Conservation (phyloP, 2,888 invertebrate species). For the Pachydiplax longipennis region DNA sequence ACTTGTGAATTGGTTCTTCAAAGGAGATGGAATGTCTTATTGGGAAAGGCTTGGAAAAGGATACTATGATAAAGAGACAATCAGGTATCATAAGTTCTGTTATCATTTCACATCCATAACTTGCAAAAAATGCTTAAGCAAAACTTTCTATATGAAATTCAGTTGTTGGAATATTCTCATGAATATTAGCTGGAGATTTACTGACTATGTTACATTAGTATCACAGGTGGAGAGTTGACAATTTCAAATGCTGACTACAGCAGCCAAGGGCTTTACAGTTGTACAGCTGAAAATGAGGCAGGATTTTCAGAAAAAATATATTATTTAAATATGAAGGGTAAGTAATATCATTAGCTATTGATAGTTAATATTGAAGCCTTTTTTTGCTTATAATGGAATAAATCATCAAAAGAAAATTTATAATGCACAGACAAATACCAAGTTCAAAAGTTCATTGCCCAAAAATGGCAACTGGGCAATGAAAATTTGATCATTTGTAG, state of each 20-base stretch:
- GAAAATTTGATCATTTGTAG: too few relatives aligned
- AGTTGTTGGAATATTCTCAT: constrained; percentile 49
- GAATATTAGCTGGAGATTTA: constrained; percentile 58
- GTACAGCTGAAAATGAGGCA: constrained; percentile 66
- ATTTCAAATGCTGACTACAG: constrained; percentile 60
- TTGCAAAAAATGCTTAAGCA: not conserved
- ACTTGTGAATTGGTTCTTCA: constrained; percentile 2
- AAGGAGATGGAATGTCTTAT: not conserved
- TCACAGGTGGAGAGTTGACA: constrained; percentile 55
- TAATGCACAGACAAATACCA: too few relatives aligned
- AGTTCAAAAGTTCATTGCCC: too few relatives aligned
- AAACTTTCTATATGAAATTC: not conserved
- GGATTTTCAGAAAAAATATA: constrained; percentile 62
- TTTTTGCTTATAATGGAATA: too few relatives aligned
- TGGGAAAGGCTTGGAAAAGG: constrained; percentile 11
- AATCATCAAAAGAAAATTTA: too few relatives aligned
- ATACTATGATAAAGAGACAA: not conserved
- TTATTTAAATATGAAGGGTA: constrained; percentile 61
- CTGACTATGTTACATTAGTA: constrained; percentile 1
- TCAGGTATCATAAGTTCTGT: not conserved
- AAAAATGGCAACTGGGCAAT: not conserved
- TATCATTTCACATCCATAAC: not conserved
- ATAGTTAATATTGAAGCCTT: too few relatives aligned
- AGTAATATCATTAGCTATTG: constrained; percentile 45
- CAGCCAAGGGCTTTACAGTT: constrained; percentile 66